phyloP scores from a whole-genome alignment of 2,888 invertebrate species.

The Drosophila meridionalis region DNA sequence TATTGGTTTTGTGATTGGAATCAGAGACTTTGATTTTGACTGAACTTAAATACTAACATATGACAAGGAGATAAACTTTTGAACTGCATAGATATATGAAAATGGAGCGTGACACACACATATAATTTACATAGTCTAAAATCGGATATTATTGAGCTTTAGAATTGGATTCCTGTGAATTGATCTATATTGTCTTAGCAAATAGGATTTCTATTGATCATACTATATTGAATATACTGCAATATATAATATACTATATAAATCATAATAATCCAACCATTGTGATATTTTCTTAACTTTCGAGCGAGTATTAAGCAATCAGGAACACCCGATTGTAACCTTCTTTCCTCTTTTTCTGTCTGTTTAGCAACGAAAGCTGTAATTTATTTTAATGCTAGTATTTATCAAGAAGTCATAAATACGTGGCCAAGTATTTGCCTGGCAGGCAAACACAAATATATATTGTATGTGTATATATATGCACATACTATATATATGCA shows the following conservation, averaged over 20 bases:
- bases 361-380: conserved; percentile 73
- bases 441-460: conserved; percentile 22
- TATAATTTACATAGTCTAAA: too few species aligned
- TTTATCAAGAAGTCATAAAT: conserved; percentile 82
- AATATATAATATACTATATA: not conserved
- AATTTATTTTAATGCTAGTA: conserved; percentile 85
- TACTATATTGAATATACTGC: too few species aligned
- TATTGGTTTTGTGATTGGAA: not conserved
- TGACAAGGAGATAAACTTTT: too few species aligned
- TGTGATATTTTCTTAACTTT: not conserved
- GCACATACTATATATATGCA: not conserved
- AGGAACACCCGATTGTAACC: not conserved
- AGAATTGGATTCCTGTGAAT: not conserved
- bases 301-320: not conserved
- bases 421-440: conserved; percentile 51
- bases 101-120: too few species aligned
- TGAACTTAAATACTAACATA: too few species aligned
- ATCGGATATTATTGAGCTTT: not conserved
- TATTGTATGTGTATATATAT: not conserved
- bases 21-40: too few species aligned
- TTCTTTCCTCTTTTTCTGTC: conserved; percentile 18
- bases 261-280: not conserved
- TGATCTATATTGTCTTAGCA: not conserved
- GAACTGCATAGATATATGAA: too few species aligned
- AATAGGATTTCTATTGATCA: too few species aligned